Evolutionary conservation across 2,888 invertebrate species (phyloP).

Genomic region (Pammene aurita): DNA sequence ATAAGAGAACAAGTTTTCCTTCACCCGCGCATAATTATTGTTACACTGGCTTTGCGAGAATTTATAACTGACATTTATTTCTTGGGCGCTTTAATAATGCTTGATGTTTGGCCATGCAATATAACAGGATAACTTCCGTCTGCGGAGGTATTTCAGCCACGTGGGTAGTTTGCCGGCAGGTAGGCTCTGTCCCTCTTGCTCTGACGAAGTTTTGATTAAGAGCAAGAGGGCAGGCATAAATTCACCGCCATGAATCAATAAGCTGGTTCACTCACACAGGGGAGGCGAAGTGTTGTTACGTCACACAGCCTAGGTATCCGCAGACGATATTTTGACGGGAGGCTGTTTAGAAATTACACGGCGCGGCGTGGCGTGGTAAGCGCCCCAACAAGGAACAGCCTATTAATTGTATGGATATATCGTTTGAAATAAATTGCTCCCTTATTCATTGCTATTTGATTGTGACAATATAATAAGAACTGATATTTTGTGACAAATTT

Average conservation of each 20-base stretch:
- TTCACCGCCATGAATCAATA: constrained; percentile 79
- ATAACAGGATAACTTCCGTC: constrained; percentile 61
- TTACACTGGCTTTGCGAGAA: constrained; percentile 32
- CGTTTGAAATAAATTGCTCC: constrained; percentile 36
- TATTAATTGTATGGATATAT: constrained; percentile 36
- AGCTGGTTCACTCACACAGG: constrained; percentile 72
- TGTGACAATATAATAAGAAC: neutral
- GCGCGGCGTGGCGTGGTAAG: constrained; percentile 38
- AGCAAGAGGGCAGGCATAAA: constrained; percentile 78
- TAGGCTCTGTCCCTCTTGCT: constrained; percentile 66
- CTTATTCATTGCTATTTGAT: constrained; percentile 24
- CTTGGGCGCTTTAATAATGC: constrained; percentile 53
- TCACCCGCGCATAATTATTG: constrained; percentile 34
- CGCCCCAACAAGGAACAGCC: constrained; percentile 29
- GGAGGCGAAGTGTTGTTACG: constrained; percentile 58
- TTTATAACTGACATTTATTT: constrained; percentile 37
- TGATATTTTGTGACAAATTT: too few relatives aligned
- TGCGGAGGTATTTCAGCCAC: constrained; percentile 64
- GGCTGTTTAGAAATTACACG: constrained; percentile 72
- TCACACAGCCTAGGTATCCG: constrained; percentile 63
- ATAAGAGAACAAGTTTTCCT: constrained; percentile 35
- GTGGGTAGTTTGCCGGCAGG: constrained; percentile 68
- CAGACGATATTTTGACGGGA: constrained; percentile 80
- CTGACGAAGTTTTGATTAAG: constrained; percentile 72
- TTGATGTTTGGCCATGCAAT: constrained; percentile 55